Percentiles rank a stretch among this genome's conserved stretches.
Conservation (phyloP, 1,140 invertebrate genomes). For the Hormaphis cornu region DNA sequence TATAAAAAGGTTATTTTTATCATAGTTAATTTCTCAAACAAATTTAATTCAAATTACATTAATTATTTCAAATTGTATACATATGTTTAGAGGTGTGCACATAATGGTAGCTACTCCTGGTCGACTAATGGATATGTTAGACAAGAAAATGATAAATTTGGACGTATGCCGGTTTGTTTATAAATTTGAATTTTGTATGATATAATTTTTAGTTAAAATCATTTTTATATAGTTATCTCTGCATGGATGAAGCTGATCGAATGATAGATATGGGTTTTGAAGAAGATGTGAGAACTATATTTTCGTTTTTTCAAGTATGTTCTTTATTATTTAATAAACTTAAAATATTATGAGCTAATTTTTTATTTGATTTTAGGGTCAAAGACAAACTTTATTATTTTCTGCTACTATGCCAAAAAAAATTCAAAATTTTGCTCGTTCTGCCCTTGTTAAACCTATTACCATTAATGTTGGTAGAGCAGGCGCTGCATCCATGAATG, state of each 20-base stretch:
- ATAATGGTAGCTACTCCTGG: slow-evolving; percentile 98
- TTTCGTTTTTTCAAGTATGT: slow-evolving; percentile 89
- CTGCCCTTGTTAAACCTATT: slow-evolving; percentile 91
- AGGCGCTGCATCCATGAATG: slow-evolving; percentile 93
- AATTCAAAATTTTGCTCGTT: slow-evolving; percentile 96
- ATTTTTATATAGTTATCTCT: slow-evolving; percentile 60
- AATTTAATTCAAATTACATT: no score
- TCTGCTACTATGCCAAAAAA: slow-evolving; percentile 99
- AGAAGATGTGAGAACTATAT: slow-evolving; percentile 97
- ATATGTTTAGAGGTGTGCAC: slow-evolving; percentile 75
- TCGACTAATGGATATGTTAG: slow-evolving; percentile 94
- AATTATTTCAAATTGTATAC: slow-evolving; percentile 13
- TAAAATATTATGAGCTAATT: neutral
- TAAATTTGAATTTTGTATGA: neutral
- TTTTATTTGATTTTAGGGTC: slow-evolving; percentile 45
- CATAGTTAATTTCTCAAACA: no score
- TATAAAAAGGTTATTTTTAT: slow-evolving; percentile 52
- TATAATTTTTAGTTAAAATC: neutral
- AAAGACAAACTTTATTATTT: slow-evolving; percentile 93
- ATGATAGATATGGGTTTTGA: slow-evolving; percentile 99
- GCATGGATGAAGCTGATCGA: slow-evolving; percentile 97
- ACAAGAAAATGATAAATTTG: slow-evolving; percentile 91
- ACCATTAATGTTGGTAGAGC: slow-evolving; percentile 99
- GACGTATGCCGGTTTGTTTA: slow-evolving; percentile 65
- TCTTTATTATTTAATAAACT: slow-evolving; percentile 5